A percentile compares a stretch with the other conserved stretches of the same genome.
Evolutionary conservation across 2,888 invertebrate genomes (phyloP).

Genomic region (Agonopterix heracliana): DNA sequence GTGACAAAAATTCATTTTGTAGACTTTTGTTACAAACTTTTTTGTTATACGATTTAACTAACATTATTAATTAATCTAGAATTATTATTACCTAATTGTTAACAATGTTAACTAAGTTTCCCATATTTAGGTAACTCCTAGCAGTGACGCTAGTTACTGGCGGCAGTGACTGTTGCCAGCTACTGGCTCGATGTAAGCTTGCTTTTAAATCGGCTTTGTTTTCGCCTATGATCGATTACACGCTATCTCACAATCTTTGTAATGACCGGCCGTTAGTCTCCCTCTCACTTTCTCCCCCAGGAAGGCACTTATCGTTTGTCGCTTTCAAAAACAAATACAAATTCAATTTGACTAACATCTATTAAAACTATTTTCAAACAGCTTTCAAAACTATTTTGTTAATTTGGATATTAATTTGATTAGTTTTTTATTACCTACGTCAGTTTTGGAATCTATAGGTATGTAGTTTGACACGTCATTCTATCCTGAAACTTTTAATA

Average conservation of each 20-base stretch:
- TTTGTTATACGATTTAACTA: no score
- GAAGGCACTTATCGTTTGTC: constrained; percentile 8
- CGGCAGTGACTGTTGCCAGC: no score
- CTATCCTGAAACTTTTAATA: no score
- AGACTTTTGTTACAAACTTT: no score
- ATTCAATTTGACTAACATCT: background rate
- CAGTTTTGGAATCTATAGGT: no score
- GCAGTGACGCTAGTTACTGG: no score
- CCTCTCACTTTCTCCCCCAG: background rate
- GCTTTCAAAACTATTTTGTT: background rate
- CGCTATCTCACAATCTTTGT: constrained; percentile 23
- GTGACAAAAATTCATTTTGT: no score
- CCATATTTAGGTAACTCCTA: no score
- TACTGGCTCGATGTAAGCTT: background rate
- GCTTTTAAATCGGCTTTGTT: constrained; percentile 33
- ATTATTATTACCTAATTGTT: no score
- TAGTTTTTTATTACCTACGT: background rate
- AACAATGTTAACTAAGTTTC: no score
- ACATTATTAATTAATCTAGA: no score
- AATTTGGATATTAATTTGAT: background rate
- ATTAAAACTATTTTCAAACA: background rate
- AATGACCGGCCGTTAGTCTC: constrained; percentile 20
- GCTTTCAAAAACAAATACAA: background rate
- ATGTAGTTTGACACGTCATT: no score
- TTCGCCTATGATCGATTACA: constrained; percentile 23